Conservation (phyloP, 2,113 vertebrate species). For the Geococcyx californianus region DNA sequence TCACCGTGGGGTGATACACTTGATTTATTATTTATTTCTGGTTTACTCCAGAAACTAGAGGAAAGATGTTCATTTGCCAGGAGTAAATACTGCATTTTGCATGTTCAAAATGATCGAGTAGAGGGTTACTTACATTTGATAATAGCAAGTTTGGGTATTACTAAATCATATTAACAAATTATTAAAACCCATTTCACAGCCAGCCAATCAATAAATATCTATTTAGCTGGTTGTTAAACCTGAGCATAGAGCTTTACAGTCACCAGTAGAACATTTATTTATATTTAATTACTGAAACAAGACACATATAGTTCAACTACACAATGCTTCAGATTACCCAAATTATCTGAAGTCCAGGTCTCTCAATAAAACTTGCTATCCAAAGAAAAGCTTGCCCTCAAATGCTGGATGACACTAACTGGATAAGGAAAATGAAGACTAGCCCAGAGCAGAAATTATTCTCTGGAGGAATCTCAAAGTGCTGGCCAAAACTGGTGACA, state of each 20-base stretch:
- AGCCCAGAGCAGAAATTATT: not conserved
- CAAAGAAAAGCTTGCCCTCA: not conserved
- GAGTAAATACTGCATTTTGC: not conserved
- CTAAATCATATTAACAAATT: conserved; percentile 3
- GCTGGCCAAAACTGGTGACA: not conserved
- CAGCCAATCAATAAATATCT: conserved; percentile 13
- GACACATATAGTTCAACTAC: not conserved
- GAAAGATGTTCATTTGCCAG: not conserved
- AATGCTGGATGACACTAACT: not conserved
- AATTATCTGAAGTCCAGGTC: not conserved
- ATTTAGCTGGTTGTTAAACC: not conserved
- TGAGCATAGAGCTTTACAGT: not conserved
- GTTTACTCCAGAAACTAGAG: not conserved
- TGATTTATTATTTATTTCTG: too few species aligned
- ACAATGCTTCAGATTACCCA: not conserved
- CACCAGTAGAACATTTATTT: not conserved
- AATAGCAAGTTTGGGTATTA: not conserved
- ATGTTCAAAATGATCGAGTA: not conserved
- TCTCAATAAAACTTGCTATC: not conserved
- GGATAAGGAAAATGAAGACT: not conserved
- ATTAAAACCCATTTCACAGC: conserved; percentile 1
- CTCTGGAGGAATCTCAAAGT: not conserved
- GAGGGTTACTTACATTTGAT: not conserved
- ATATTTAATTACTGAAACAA: conserved; percentile 32
- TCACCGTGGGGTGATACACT: fast-evolving